Percentiles rank a stretch among this genome's conserved stretches.
Conservation (phyloP, 2,113 vertebrate genomes). For the Gila orcuttii region DNA sequence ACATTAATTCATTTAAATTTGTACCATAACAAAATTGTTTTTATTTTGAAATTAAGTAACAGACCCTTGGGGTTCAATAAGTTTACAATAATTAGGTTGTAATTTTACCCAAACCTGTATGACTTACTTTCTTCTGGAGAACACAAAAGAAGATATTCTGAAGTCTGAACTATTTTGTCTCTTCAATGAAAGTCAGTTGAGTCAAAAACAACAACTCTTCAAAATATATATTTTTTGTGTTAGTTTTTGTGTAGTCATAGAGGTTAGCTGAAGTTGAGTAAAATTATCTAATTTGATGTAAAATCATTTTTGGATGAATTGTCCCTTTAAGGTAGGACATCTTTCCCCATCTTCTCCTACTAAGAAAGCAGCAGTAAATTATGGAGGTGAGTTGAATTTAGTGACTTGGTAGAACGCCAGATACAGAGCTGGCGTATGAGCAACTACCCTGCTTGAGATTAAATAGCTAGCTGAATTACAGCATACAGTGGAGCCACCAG, state of each 20-base stretch:
- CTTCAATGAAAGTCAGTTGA: background rate
- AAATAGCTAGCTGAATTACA: slow-evolving; percentile 67
- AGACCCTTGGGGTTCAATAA: background rate
- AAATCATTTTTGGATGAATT: background rate
- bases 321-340: background rate
- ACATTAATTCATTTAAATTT: background rate
- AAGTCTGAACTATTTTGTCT: no score
- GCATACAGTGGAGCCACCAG: slow-evolving; percentile 44
- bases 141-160: background rate
- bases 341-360: background rate
- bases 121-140: background rate
- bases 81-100: background rate
- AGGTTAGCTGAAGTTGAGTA: background rate
- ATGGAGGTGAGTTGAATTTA: slow-evolving; percentile 56
- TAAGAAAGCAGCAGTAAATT: slow-evolving; percentile 66
- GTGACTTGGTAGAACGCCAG: slow-evolving; percentile 58
- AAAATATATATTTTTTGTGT: no score
- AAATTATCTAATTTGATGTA: background rate
- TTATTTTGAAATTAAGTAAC: background rate
- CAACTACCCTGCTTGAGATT: slow-evolving; percentile 63
- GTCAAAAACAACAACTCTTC: no score
- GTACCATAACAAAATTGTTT: background rate
- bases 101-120: background rate
- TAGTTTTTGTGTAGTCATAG: no score
- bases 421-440: slow-evolving; percentile 59